These are phyloP conservation scores for Drosophila nebulosa DNA, from an alignment of 1,140 invertebrate species.

Conservation along the genomic window DNA sequence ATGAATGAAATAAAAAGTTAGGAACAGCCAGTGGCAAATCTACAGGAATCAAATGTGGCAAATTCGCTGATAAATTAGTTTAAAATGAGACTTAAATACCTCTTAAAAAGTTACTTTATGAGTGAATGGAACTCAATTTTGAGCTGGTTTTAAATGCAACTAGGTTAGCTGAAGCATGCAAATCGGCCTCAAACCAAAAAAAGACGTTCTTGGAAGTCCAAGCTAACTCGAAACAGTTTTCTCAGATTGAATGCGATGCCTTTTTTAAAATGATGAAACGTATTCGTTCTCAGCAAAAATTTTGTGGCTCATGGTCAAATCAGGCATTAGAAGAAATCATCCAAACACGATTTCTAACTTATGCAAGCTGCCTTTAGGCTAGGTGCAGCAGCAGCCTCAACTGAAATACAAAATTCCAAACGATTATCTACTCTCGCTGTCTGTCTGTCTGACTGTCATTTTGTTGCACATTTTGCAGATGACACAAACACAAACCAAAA, in stretches of 20 bases:
- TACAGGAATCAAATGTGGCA: too few relatives aligned
- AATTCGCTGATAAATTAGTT: too few relatives aligned
- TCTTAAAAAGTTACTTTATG: too few relatives aligned
- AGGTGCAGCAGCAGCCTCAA: background rate
- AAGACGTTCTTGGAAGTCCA: too few relatives aligned
- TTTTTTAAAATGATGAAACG: too few relatives aligned
- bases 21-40: too few relatives aligned
- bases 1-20: too few relatives aligned
- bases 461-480: conserved; percentile 24
- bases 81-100: too few relatives aligned
- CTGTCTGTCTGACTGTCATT: background rate
- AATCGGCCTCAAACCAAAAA: too few relatives aligned
- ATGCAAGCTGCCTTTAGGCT: background rate
- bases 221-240: background rate
- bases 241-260: background rate
- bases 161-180: too few relatives aligned
- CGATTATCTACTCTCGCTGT: background rate
- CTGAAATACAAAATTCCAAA: background rate
- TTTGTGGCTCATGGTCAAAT: background rate
- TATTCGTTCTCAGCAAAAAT: background rate
- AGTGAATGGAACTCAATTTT: too few relatives aligned
- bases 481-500: conserved; percentile 22
- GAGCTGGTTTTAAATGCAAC: too few relatives aligned
- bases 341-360: background rate
- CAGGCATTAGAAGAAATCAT: background rate